phyloP scores from a whole-genome alignment of 2,888 invertebrate genomes.

The Hemithea aestivaria region DNA sequence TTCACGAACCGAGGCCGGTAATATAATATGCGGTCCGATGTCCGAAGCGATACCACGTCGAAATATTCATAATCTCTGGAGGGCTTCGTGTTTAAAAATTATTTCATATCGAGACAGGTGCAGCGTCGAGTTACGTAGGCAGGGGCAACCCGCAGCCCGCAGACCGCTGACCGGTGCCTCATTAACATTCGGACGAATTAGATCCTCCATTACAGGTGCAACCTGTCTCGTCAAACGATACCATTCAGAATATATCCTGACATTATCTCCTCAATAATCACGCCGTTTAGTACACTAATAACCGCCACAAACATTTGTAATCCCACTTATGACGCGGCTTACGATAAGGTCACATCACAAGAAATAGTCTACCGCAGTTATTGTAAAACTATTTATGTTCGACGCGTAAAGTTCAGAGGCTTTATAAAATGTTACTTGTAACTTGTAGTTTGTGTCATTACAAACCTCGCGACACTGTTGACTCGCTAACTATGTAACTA shows the following conservation, averaged over 20 bases:
- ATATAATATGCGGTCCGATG: conserved; percentile 67
- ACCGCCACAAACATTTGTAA: conserved; percentile 41
- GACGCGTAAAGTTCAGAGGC: conserved; percentile 2
- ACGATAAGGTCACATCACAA: conserved; percentile 23
- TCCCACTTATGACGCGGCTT: conserved; percentile 17
- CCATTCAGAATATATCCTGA: conserved; percentile 48
- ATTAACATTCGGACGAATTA: conserved; percentile 70
- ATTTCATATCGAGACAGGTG: conserved; percentile 72
- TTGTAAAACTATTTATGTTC: conserved; percentile 24
- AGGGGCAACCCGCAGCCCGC: conserved; percentile 15
- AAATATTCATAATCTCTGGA: conserved; percentile 70
- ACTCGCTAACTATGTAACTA: conserved; percentile 38
- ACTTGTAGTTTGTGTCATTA: conserved; percentile 34
- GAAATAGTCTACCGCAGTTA: conserved; percentile 20
- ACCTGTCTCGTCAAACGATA: conserved; percentile 53
- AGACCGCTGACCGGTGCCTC: conserved; percentile 34
- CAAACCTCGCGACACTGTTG: conserved; percentile 40
- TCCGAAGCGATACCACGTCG: conserved; percentile 55
- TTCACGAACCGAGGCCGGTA: conserved; percentile 40
- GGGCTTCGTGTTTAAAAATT: conserved; percentile 72
- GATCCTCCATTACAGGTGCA: conserved; percentile 59
- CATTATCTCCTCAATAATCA: conserved; percentile 62
- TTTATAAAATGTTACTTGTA: conserved; percentile 9
- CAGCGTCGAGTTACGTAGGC: conserved; percentile 63
- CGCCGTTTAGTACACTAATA: conserved; percentile 50